Evolutionary conservation across 1,140 invertebrate genomes (phyloP).

Genomic region (Agraylea sexmaculata): DNA sequence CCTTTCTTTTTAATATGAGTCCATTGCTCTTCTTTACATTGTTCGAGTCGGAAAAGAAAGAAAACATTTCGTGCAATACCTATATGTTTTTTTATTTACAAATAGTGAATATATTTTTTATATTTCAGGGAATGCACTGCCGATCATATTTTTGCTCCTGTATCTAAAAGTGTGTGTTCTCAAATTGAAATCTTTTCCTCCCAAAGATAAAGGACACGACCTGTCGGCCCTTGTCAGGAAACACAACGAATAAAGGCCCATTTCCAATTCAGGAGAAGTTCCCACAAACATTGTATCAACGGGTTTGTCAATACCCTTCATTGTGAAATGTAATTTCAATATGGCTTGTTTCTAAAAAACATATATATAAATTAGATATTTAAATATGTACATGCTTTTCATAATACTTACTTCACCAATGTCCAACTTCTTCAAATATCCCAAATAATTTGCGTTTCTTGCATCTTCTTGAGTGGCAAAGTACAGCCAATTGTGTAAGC

Average conservation of each 20-base stretch:
- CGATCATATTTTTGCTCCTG: constrained; percentile 61
- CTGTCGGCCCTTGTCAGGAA: constrained; percentile 58
- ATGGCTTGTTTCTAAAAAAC: constrained; percentile 61
- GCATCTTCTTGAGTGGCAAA: constrained; percentile 63
- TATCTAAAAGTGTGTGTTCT: constrained; percentile 61
- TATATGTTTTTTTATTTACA: too few species aligned
- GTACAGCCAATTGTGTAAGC: constrained; percentile 85
- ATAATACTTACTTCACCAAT: constrained; percentile 52
- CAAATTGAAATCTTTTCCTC: constrained; percentile 56
- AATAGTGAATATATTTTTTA: constrained; percentile 32
- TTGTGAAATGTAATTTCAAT: constrained; percentile 65
- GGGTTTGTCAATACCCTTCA: constrained; percentile 62
- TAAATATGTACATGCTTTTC: background rate
- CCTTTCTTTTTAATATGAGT: too few species aligned
- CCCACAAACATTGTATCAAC: constrained; percentile 76
- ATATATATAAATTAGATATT: constrained; percentile 1
- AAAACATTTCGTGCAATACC: too few species aligned
- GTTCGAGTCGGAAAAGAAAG: too few species aligned
- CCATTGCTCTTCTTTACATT: too few species aligned
- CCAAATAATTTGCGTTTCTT: constrained; percentile 58
- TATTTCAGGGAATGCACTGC: constrained; percentile 69
- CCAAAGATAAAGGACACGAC: constrained; percentile 58
- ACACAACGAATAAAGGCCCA: constrained; percentile 81
- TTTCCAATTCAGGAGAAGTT: constrained; percentile 85
- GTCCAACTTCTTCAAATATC: constrained; percentile 61